Percentiles rank a stretch among this genome's conserved stretches.
Conservation (phyloP, 2,797 vertebrate genomes). For the Eulemur rubriventer region DNA sequence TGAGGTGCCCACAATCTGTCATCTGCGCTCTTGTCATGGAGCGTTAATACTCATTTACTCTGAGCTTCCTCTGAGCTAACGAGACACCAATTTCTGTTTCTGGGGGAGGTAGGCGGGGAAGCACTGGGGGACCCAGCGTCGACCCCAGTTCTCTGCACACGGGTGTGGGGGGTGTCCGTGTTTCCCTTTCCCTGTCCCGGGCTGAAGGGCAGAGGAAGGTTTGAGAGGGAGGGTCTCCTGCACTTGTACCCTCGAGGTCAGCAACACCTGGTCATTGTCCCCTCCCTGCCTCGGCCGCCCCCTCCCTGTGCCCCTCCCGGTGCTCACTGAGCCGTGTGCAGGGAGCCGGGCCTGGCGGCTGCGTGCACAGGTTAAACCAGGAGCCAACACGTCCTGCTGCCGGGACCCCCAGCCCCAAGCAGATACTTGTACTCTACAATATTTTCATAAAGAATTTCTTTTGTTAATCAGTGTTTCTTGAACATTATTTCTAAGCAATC, state of each 20-base stretch:
- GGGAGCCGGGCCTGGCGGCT: not conserved
- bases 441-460: not conserved
- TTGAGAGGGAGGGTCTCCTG: rapidly evolving
- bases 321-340: rapidly evolving
- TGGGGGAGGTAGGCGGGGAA: not conserved
- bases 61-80: rapidly evolving
- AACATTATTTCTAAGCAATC: not conserved
- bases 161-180: rapidly evolving
- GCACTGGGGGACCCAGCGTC: rapidly evolving
- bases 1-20: not conserved
- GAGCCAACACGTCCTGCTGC: rapidly evolving
- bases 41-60: not conserved
- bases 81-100: rapidly evolving
- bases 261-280: rapidly evolving
- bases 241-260: rapidly evolving
- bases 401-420: not conserved
- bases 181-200: rapidly evolving
- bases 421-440: not conserved
- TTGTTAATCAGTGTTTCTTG: not conserved
- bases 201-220: not conserved
- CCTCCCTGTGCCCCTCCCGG: rapidly evolving
- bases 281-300: no score
- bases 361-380: rapidly evolving
- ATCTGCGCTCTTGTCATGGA: rapidly evolving
- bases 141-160: rapidly evolving